Percentiles rank a stretch among this genome's conserved stretches.
These are phyloP conservation scores for Pammene fasciana DNA, from an alignment of 2,888 invertebrate species.

Conservation along the genomic window DNA sequence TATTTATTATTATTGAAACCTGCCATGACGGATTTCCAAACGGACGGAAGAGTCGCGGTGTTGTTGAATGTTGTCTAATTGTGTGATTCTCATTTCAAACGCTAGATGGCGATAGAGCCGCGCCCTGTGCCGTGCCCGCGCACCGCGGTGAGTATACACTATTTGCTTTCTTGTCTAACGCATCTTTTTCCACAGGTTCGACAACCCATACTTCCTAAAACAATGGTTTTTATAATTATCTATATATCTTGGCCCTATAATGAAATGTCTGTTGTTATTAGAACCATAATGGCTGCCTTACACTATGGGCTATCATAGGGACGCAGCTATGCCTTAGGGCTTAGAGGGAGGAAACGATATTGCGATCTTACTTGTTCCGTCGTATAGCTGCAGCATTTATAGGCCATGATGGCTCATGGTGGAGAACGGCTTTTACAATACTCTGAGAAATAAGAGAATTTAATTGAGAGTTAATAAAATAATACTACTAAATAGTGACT, in stretches of 20 bases:
- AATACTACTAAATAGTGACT: too few species aligned
- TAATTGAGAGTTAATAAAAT: too few species aligned
- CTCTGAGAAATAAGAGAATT: too few species aligned
- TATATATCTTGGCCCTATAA: constrained; percentile 8
- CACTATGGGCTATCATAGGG: background rate
- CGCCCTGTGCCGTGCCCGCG: constrained; percentile 54
- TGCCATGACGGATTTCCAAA: constrained; percentile 19
- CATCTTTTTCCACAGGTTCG: constrained; percentile 47
- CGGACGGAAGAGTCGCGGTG: constrained; percentile 21
- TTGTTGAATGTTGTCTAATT: constrained; percentile 62
- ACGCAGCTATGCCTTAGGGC: too few species aligned
- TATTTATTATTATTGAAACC: constrained; percentile 6
- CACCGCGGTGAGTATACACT: constrained; percentile 68
- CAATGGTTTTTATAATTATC: constrained; percentile 17
- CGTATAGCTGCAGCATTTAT: too few species aligned
- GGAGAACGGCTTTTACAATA: too few species aligned
- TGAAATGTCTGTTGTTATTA: background rate
- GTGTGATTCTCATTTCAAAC: constrained; percentile 77
- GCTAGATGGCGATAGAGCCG: constrained; percentile 67
- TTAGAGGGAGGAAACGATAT: too few species aligned
- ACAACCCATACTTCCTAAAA: constrained; percentile 1
- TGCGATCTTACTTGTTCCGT: too few species aligned
- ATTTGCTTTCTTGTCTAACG: constrained; percentile 41
- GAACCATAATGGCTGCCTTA: background rate
- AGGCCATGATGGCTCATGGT: too few species aligned